Evolutionary conservation across 2,113 vertebrate genomes (phyloP).

Genomic region (Sinocyclocheilus anophthalmus): DNA sequence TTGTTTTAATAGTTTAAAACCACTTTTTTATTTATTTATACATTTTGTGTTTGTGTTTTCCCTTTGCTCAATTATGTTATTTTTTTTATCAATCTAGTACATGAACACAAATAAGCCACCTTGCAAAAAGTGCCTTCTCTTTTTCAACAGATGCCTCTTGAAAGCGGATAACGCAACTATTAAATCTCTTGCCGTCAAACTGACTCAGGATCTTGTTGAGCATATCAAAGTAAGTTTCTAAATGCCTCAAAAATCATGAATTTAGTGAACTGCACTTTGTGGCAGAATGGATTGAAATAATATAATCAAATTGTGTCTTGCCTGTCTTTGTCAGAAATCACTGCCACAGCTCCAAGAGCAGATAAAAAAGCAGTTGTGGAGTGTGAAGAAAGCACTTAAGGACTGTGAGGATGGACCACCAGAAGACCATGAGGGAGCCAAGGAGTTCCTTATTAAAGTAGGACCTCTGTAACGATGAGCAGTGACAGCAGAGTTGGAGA

Average conservation of each 20-base stretch:
- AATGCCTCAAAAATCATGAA: no score
- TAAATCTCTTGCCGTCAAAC: constrained; percentile 54
- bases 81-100: neutral
- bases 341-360: constrained; percentile 44
- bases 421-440: constrained; percentile 3
- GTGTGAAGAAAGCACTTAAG: constrained; percentile 24
- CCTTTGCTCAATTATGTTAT: neutral
- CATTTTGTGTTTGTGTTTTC: neutral
- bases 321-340: constrained; percentile 31
- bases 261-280: neutral
- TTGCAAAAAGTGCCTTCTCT: neutral
- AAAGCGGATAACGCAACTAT: constrained; percentile 55
- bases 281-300: neutral
- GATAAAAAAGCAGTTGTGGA: constrained; percentile 50
- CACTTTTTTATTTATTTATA: no score
- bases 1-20: no score
- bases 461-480: neutral
- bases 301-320: neutral
- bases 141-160: constrained; percentile 48
- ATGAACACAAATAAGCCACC: no score
- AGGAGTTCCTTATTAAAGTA: no score
- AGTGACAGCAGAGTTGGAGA: no score
- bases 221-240: constrained; percentile 57
- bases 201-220: constrained; percentile 58
- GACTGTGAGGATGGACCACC: constrained; percentile 36